Conservation (phyloP, 1,140 invertebrate species). For the Choristoneura fumiferana region DNA sequence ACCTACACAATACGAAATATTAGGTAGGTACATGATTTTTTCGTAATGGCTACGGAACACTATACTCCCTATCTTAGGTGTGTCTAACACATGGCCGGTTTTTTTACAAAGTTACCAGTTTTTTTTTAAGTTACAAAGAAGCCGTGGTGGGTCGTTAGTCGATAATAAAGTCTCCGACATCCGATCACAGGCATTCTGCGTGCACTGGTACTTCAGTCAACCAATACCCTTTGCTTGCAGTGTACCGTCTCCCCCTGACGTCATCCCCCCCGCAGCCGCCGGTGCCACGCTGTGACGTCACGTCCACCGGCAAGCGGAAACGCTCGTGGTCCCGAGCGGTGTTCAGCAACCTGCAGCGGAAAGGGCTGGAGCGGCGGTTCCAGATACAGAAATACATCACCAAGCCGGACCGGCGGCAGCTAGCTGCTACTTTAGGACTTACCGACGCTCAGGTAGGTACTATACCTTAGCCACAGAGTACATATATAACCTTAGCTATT, state of each 20-base stretch:
- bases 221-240: constrained; percentile 47
- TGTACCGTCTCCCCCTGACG: constrained; percentile 59
- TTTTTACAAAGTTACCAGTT: too few species aligned
- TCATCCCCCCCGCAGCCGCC: constrained; percentile 45
- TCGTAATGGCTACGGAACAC: too few species aligned
- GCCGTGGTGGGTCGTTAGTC: too few species aligned
- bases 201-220: too few species aligned
- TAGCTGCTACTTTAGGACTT: constrained; percentile 93
- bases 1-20: too few species aligned
- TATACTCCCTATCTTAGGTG: too few species aligned
- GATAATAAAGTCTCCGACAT: too few species aligned
- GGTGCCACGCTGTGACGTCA: constrained; percentile 58
- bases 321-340: constrained; percentile 96
- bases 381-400: constrained; percentile 97
- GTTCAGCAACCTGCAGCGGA: constrained; percentile 94
- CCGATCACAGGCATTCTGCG: too few species aligned
- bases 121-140: too few species aligned
- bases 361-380: constrained; percentile 93
- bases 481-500: too few species aligned
- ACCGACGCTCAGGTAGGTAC: constrained; percentile 91
- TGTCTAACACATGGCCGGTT: too few species aligned
- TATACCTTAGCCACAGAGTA: neutral
- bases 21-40: too few species aligned
- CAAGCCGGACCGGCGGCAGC: constrained; percentile 93
- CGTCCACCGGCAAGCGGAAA: constrained; percentile 84